Percentiles rank a stretch among this genome's conserved stretches.
These are phyloP conservation scores for Caretta caretta DNA, from an alignment of 2,113 vertebrate species.

Conservation along the genomic window DNA sequence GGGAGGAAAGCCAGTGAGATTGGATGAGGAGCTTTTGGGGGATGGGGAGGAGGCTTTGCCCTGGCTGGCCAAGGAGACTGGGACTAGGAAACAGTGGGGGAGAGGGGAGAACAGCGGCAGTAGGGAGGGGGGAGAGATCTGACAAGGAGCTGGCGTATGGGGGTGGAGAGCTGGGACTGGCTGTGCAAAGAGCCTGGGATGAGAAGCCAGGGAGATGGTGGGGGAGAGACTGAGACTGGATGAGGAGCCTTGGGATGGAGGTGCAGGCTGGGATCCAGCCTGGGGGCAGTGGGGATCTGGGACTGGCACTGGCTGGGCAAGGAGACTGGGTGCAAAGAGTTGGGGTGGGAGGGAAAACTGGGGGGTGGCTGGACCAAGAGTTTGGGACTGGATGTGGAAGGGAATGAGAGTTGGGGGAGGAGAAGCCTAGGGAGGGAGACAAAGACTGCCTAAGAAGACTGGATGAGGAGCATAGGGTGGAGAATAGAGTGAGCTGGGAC, in stretches of 20 bases:
- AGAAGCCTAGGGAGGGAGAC: too few species aligned
- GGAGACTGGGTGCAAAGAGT: too few species aligned
- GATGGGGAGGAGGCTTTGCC: not conserved
- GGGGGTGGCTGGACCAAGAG: too few species aligned
- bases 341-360: not conserved
- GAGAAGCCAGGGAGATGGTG: not conserved
- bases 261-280: not conserved
- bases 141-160: too few species aligned
- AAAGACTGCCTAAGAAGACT: not conserved
- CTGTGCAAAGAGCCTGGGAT: too few species aligned
- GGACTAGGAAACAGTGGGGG: not conserved
- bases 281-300: not conserved
- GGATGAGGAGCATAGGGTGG: not conserved
- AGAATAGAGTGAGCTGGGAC: not conserved
- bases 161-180: too few species aligned
- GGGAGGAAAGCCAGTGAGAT: not conserved
- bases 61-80: not conserved
- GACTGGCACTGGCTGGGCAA: not conserved
- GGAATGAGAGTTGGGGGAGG: too few species aligned
- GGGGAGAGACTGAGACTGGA: not conserved
- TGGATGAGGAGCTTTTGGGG: not conserved
- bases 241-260: not conserved
- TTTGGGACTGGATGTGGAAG: too few species aligned
- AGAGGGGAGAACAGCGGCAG: too few species aligned
- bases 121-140: not conserved